Evolutionary conservation across 2,113 vertebrate species (phyloP).

Genomic region (Oryzias javanicus): DNA sequence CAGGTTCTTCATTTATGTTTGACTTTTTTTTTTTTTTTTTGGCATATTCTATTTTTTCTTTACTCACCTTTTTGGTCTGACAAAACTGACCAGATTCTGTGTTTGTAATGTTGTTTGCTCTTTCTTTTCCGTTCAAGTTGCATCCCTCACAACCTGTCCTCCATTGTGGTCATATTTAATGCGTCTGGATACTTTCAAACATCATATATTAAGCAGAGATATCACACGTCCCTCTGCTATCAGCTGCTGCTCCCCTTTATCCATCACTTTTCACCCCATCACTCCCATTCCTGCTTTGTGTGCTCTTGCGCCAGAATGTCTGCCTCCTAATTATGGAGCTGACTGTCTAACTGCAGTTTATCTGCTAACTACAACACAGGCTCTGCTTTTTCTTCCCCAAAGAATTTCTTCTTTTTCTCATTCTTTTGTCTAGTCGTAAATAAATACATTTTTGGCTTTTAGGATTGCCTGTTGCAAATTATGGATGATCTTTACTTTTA

Average conservation of each 20-base stretch:
- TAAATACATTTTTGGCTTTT: constrained; percentile 11
- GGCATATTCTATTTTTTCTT: constrained; percentile 9
- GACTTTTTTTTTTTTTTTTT: constrained; percentile 14
- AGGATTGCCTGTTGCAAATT: constrained; percentile 8
- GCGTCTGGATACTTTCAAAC: constrained; percentile 51
- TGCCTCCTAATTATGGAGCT: constrained; percentile 58
- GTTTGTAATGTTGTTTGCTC: constrained; percentile 14
- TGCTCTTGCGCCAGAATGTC: constrained; percentile 58
- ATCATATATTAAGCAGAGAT: constrained; percentile 49
- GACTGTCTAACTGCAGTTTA: constrained; percentile 47
- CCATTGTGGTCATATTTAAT: constrained; percentile 46
- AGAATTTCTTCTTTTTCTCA: constrained; percentile 12
- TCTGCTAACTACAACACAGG: constrained; percentile 60
- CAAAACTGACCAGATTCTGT: constrained; percentile 1
- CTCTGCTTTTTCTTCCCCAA: constrained; percentile 29
- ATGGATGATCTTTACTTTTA: constrained; percentile 2
- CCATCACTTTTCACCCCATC: constrained; percentile 66
- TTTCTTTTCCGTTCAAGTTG: constrained; percentile 22
- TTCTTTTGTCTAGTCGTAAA: constrained; percentile 11
- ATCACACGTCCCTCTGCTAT: constrained; percentile 35
- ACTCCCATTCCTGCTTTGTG: constrained; percentile 50
- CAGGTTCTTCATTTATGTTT: constrained; percentile 19
- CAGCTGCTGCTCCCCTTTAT: constrained; percentile 55
- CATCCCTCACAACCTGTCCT: constrained; percentile 19
- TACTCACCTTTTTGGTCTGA: not conserved